Percentiles rank a stretch among this genome's conserved stretches.
Conservation (phyloP, 2,888 invertebrate species). For the Penaeus monodon region DNA sequence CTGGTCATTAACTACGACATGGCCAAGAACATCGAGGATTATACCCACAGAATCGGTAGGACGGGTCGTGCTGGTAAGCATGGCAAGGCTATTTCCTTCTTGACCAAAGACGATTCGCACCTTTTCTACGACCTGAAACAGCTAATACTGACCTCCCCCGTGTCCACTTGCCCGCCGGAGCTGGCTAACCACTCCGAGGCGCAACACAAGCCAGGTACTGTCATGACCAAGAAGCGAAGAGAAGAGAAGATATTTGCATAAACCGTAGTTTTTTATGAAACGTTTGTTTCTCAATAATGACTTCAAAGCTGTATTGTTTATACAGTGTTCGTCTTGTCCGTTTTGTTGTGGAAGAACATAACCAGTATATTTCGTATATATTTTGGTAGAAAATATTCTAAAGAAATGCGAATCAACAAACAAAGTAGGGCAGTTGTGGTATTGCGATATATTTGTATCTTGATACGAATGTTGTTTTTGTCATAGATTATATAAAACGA, state of each 20-base stretch:
- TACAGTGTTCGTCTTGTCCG: background rate
- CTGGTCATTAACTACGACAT: constrained; percentile 99
- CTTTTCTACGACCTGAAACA: constrained; percentile 98
- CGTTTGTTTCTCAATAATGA: no score
- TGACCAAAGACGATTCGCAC: constrained; percentile 95
- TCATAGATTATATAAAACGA: no score
- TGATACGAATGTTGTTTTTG: background rate
- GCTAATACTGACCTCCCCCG: constrained; percentile 87
- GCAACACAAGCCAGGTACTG: constrained; percentile 95
- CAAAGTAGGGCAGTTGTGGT: background rate
- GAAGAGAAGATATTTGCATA: constrained; percentile 96
- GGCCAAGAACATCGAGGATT: constrained; percentile 95
- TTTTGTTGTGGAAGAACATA: background rate
- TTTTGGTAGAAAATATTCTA: no score
- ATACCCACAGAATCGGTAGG: constrained; percentile 66
- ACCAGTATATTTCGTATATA: no score
- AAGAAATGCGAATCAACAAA: background rate
- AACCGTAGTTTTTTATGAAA: background rate
- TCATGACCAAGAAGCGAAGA: constrained; percentile 87
- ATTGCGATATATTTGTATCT: background rate
- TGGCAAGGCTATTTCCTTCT: constrained; percentile 95
- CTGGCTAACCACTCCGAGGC: constrained; percentile 98
- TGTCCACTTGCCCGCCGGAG: constrained; percentile 95
- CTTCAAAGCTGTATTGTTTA: background rate
- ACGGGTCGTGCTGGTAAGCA: constrained; percentile 90